These are phyloP conservation scores for Conchocele bisecta DNA, from an alignment of 2,888 invertebrate genomes.

Conservation along the genomic window DNA sequence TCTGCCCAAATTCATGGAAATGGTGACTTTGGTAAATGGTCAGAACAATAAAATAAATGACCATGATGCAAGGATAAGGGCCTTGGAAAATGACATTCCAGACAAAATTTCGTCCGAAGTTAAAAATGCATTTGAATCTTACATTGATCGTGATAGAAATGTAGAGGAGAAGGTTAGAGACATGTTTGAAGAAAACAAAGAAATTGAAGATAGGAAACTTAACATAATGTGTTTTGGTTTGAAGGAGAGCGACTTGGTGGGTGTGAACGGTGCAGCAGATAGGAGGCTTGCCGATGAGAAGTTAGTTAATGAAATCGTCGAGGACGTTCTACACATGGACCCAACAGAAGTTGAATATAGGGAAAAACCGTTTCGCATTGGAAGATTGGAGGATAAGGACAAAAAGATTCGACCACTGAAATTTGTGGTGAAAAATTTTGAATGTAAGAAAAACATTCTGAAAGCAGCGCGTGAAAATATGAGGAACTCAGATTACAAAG, in stretches of 20 bases:
- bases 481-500: not conserved
- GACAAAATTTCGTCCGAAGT: no score
- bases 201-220: constrained; percentile 5
- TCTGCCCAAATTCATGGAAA: no score
- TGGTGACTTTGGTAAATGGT: no score
- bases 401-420: not conserved
- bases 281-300: not conserved
- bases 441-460: not conserved
- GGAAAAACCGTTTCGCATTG: not conserved
- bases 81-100: no score
- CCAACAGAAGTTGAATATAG: not conserved
- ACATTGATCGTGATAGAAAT: no score
- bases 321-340: not conserved
- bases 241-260: not conserved
- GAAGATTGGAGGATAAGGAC: not conserved
- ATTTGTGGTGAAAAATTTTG: not conserved
- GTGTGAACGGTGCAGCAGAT: not conserved
- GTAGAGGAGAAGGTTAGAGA: constrained; percentile 1
- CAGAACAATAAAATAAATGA: no score
- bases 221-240: constrained; percentile 3
- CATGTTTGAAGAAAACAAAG: not conserved
- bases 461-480: not conserved
- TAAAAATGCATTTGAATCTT: no score
- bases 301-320: not conserved
- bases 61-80: no score